A percentile compares a stretch with the other conserved stretches of the same genome.
These are phyloP conservation scores for Terebella lapidaria DNA, from an alignment of 2,888 invertebrate species.

Conservation along the genomic window DNA sequence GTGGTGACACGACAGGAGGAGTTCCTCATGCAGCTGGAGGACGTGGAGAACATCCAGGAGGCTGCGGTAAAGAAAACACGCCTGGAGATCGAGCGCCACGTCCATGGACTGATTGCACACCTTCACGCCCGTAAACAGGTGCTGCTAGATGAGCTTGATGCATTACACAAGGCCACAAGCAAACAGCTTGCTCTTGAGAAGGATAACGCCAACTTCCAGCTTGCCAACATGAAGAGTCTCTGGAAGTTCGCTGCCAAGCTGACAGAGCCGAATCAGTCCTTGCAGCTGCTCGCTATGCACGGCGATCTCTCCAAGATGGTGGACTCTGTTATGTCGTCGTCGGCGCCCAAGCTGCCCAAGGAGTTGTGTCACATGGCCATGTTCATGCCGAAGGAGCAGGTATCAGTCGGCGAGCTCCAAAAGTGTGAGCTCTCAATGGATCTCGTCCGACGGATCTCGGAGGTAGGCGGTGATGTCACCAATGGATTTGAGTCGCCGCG, in stretches of 20 bases:
- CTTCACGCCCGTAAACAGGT: constrained; percentile 17
- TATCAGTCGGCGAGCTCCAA: constrained; percentile 19
- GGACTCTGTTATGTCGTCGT: constrained; percentile 7
- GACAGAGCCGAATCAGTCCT: constrained; percentile 21
- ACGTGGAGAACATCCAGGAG: constrained; percentile 21
- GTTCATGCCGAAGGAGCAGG: constrained; percentile 21
- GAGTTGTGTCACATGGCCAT: constrained; percentile 21
- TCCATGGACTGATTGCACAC: constrained; percentile 16
- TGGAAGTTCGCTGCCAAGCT: constrained; percentile 27
- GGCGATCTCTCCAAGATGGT: constrained; percentile 23
- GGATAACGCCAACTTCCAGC: constrained; percentile 19
- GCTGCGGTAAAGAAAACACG: constrained; percentile 23
- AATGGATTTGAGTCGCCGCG: constrained; percentile 1
- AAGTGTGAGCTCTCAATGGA: constrained; percentile 21
- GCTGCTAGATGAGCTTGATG: constrained; percentile 21
- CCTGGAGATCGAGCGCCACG: constrained; percentile 22
- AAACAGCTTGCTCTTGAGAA: constrained; percentile 20
- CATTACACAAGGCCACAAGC: constrained; percentile 11
- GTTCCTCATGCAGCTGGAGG: constrained; percentile 17
- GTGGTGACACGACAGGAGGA: constrained; percentile 20
- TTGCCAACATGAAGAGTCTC: constrained; percentile 26
- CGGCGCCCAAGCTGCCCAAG: constrained; percentile 13
- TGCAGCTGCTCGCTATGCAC: constrained; percentile 25
- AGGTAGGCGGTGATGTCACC: background rate
- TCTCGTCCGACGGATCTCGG: constrained; percentile 12